Percentiles rank a stretch among this genome's conserved stretches.
Evolutionary conservation across 2,113 vertebrate genomes (phyloP).

Genomic region (Sylvilagus bachmani): DNA sequence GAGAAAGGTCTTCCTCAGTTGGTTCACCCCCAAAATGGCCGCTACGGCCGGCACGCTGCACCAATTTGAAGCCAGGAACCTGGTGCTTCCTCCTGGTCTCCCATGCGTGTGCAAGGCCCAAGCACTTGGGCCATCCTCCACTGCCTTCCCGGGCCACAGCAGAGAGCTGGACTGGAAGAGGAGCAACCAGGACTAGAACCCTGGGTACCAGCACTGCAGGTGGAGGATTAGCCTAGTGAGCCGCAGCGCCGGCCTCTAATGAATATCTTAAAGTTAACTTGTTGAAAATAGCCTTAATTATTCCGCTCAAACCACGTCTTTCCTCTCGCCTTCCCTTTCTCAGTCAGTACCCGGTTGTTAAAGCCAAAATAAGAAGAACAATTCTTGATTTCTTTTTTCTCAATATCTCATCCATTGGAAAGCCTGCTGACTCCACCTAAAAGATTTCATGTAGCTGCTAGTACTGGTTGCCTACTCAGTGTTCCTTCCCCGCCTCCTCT

Average conservation of each 20-base stretch:
- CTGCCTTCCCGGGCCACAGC: no score
- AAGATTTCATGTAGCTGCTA: neutral
- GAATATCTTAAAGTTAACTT: constrained; percentile 29
- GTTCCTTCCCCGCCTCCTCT: neutral
- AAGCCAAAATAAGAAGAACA: neutral
- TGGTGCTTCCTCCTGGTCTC: no score
- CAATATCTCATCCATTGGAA: neutral
- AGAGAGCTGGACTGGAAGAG: no score
- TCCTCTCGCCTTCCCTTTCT: neutral
- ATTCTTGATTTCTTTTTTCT: neutral
- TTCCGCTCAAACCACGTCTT: constrained; percentile 6
- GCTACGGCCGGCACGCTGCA: no score
- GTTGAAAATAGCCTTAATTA: constrained; percentile 19
- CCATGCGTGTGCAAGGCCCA: no score
- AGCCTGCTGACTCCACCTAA: neutral
- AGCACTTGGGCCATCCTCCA: no score
- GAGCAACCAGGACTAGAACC: no score
- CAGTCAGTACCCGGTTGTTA: neutral
- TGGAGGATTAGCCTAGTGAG: no score
- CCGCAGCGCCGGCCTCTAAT: neutral
- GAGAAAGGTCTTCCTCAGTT: no score
- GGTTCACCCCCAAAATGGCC: no score
- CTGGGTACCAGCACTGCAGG: no score
- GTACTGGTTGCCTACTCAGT: neutral
- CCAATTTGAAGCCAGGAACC: no score